Percentiles rank a stretch among this genome's conserved stretches.
Conservation (phyloP, 2,888 invertebrate species). For the Oscheius sp. region DNA sequence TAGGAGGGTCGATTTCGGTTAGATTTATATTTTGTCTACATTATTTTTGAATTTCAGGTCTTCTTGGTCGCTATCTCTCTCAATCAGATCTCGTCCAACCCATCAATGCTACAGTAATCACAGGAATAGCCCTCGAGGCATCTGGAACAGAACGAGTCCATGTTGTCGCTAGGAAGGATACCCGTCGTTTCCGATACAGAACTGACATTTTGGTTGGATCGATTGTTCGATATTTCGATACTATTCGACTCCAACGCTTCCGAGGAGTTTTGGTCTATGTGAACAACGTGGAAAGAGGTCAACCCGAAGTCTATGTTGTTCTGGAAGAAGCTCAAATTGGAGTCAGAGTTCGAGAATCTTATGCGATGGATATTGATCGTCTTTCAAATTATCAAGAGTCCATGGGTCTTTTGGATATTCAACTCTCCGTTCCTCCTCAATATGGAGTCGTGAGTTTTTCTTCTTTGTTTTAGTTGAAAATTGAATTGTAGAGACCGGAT, state of each 20-base stretch:
- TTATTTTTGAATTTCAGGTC: conserved; percentile 45
- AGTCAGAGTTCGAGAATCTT: conserved; percentile 66
- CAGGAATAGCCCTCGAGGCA: conserved; percentile 67
- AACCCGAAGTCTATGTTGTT: conserved; percentile 69
- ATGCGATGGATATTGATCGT: conserved; percentile 64
- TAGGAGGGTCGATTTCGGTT: conserved; percentile 67
- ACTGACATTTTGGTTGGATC: conserved; percentile 68
- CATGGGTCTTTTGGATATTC: conserved; percentile 68
- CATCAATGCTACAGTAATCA: conserved; percentile 67
- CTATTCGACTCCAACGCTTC: conserved; percentile 67
- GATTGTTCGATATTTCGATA: conserved; percentile 68
- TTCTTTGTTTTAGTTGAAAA: not conserved
- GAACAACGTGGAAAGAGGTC: conserved; percentile 67
- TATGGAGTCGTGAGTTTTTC: conserved; percentile 58
- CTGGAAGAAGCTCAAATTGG: conserved; percentile 68
- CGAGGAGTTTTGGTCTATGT: conserved; percentile 68
- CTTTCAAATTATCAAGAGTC: conserved; percentile 65
- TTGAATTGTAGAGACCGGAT: conserved; percentile 61
- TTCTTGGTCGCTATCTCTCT: conserved; percentile 63
- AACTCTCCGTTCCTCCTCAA: conserved; percentile 62
- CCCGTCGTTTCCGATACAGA: conserved; percentile 55
- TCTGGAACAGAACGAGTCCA: conserved; percentile 64
- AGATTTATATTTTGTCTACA: conserved; percentile 15
- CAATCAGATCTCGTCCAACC: conserved; percentile 69
- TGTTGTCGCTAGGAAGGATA: conserved; percentile 56